phyloP scores from a whole-genome alignment of 1,140 invertebrate species.

The Prorops nasuta region DNA sequence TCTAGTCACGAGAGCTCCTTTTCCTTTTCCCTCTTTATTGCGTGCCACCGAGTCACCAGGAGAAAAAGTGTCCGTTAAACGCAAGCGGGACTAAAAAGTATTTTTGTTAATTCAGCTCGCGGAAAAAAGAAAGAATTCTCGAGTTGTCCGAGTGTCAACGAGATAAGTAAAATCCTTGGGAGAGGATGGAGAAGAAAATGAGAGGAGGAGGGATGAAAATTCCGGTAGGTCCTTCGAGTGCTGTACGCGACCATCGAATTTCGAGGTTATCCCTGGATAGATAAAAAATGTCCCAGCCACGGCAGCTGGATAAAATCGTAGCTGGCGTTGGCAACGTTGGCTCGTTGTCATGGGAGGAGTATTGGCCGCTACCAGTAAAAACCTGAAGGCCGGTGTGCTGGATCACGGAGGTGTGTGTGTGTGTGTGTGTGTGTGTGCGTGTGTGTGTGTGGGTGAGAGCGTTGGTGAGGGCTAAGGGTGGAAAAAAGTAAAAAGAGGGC shows the following conservation, averaged over 20 bases:
- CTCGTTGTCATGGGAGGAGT: slow-evolving; percentile 28
- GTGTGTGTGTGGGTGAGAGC: slow-evolving; percentile 22
- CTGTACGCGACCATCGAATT: slow-evolving; percentile 29
- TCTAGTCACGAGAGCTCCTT: slow-evolving; percentile 27
- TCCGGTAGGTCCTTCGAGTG: slow-evolving; percentile 15
- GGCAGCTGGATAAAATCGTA: slow-evolving; percentile 40
- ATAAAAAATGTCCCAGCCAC: slow-evolving; percentile 36
- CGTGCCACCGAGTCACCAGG: slow-evolving; percentile 15
- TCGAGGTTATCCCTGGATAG: slow-evolving; percentile 36
- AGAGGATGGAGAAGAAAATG: slow-evolving; percentile 2
- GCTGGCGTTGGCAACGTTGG: slow-evolving; percentile 10
- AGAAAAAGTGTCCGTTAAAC: too few relatives aligned
- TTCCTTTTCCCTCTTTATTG: too few relatives aligned
- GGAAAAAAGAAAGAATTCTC: too few relatives aligned
- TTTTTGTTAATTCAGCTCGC: too few relatives aligned
- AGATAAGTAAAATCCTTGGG: slow-evolving; percentile 19
- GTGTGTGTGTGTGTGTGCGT: slow-evolving; percentile 4
- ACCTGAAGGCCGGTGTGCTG: slow-evolving; percentile 20
- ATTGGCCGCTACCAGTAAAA: slow-evolving; percentile 38
- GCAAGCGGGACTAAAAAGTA: too few relatives aligned
- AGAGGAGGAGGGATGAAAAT: not conserved
- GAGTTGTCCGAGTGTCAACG: not conserved
- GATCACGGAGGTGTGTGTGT: slow-evolving; percentile 9
- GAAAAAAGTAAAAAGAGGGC: slow-evolving; percentile 1
- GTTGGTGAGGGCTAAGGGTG: slow-evolving; percentile 13